Conservation (phyloP, 2,113 vertebrate genomes). For the Carassius carassius region DNA sequence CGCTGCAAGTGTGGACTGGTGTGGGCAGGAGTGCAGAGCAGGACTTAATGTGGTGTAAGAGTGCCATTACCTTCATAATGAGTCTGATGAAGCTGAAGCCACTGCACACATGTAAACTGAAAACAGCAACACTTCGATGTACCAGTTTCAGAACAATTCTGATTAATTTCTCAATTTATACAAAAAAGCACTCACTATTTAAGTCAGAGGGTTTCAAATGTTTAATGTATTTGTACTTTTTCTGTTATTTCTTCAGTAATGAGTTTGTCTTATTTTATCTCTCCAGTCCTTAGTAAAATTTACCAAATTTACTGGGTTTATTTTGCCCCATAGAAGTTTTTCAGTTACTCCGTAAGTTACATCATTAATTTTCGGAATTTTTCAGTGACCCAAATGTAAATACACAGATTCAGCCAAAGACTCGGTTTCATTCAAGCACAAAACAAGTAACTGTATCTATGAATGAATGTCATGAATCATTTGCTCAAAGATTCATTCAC, state of each 20-base stretch:
- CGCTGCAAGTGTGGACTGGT: not conserved
- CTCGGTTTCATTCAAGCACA: not conserved
- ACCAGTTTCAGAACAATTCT: not conserved
- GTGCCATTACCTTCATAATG: constrained; percentile 24
- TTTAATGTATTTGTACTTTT: not conserved
- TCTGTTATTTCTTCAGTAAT: not conserved
- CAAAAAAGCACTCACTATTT: not conserved
- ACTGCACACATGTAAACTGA: not conserved
- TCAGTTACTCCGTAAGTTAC: not conserved
- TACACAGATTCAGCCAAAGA: not conserved
- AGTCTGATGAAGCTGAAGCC: constrained; percentile 19
- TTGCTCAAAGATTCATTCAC: too few species aligned
- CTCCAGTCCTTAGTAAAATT: not conserved
- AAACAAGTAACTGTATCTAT: not conserved
- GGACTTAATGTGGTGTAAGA: constrained; percentile 38
- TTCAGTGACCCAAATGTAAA: too few species aligned
- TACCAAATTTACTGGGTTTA: not conserved
- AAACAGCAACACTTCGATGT: not conserved
- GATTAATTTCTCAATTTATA: not conserved
- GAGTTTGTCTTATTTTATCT: not conserved
- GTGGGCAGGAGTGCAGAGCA: not conserved
- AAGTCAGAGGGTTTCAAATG: not conserved
- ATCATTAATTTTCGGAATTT: not conserved
- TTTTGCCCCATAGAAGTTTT: not conserved
- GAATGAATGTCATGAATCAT: not conserved